phyloP scores from a whole-genome alignment of 2,113 vertebrate genomes.

The Triplophysa siluroides region DNA sequence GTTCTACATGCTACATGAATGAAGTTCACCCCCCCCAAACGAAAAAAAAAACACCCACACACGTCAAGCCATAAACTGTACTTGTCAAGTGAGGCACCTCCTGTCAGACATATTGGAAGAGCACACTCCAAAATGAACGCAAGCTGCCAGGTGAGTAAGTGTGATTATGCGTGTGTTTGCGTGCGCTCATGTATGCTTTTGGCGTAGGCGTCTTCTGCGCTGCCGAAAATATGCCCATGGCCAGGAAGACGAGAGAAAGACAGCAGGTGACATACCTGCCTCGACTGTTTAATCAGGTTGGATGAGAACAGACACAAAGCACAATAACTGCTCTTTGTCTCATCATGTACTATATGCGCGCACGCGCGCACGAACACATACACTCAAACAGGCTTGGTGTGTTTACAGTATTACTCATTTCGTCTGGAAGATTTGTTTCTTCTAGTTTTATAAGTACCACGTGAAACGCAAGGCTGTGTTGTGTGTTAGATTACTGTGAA shows the following conservation, averaged over 20 bases:
- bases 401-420: slow-evolving; percentile 42
- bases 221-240: slow-evolving; percentile 66
- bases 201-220: slow-evolving; percentile 62
- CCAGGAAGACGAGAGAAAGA: slow-evolving; percentile 63
- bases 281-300: slow-evolving; percentile 74
- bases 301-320: slow-evolving; percentile 72
- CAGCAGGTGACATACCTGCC: slow-evolving; percentile 68
- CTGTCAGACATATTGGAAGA: slow-evolving; percentile 45
- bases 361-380: slow-evolving; percentile 24
- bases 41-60: slow-evolving; percentile 11
- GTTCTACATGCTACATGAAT: neutral
- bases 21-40: neutral
- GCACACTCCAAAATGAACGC: slow-evolving; percentile 35
- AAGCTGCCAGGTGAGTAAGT: slow-evolving; percentile 17
- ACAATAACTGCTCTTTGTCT: slow-evolving; percentile 78
- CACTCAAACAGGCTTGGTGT: slow-evolving; percentile 35
- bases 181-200: slow-evolving; percentile 49
- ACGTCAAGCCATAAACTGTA: slow-evolving; percentile 10
- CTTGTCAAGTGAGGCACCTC: slow-evolving; percentile 18
- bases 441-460: slow-evolving; percentile 38
- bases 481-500: slow-evolving; percentile 33
- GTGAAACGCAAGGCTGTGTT: slow-evolving; percentile 36
- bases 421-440: slow-evolving; percentile 21
- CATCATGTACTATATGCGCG: slow-evolving; percentile 36
- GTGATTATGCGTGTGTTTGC: slow-evolving; percentile 31